Base-by-base conservation (phyloP, 2,113 vertebrate genomes). In the Hepsetus odoe region DNA sequence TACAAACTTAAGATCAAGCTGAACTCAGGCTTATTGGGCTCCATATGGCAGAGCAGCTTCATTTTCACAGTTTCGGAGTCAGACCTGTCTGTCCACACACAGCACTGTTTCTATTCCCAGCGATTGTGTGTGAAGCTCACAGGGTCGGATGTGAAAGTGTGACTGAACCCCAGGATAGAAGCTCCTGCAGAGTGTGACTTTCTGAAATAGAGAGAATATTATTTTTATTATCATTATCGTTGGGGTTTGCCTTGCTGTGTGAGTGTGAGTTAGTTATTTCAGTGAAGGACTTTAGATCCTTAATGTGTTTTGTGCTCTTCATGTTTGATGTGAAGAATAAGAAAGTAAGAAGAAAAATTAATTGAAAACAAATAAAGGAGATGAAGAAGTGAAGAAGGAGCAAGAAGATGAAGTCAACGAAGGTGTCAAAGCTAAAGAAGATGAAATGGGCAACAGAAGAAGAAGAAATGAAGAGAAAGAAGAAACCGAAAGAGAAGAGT, bases 11-110 rank as follows among this genome's bases (percentile, higher is more conserved):
- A 49, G 16, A 18, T 5, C 4, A 24, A 22, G 7, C 13, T 3
- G 0, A 20, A 59, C 22, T 49, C 11, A 14, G 32, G 40, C n/a
- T 9, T 38, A 58, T 33, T 26, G 38, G 55, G 35, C 66, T 35
- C 74, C 74, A 77, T 61, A 35, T 61, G 66, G 53, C 2, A 35
- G 13, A 70, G 13, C 44, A 28, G 42, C 53, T 61, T 56, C 22
- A 22, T 61, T 61, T 77, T 77, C 35, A 77, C 66, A 49, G 66
- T 49, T 61, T 61, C 70, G 35, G 38, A 70, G 55, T 9, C 24
- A 26, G 44, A 67, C 26, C 30, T 24, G 42, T 75, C 16, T 7
- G 30, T 30, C 55, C 14, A 46, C 51, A 46, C 22, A 30, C 30
- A 35, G 18, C 5, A 30, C 24, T 46, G 65, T 20, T 44, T 58